Evolutionary conservation across 2,113 vertebrate species (phyloP).

Genomic region (Sorex araneus): DNA sequence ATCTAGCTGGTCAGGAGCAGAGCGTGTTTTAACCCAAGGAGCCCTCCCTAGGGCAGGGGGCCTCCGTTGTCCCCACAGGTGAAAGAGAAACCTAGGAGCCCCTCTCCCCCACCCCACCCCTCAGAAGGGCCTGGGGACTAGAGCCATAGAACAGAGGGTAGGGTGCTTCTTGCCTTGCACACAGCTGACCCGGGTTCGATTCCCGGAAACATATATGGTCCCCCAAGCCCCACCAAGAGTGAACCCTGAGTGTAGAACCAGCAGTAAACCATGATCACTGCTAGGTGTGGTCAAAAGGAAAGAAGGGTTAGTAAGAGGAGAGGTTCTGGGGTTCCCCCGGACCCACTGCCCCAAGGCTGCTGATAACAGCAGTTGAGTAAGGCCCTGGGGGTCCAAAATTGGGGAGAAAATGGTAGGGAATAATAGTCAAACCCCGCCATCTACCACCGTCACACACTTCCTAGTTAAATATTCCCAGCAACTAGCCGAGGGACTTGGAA

Average conservation of each 20-base stretch:
- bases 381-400: not conserved
- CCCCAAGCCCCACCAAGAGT: too few relatives aligned
- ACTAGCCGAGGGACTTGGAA: not conserved
- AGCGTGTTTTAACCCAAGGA: not conserved
- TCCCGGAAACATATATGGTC: too few relatives aligned
- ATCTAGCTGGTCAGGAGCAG: not conserved
- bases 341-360: not conserved
- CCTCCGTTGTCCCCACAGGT: not conserved
- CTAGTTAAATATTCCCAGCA: conserved; percentile 18
- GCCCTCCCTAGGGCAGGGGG: not conserved
- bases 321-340: not conserved
- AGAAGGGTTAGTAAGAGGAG: not conserved
- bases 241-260: too few relatives aligned
- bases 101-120: not conserved
- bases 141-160: too few relatives aligned
- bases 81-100: not conserved
- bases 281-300: too few relatives aligned
- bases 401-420: not conserved
- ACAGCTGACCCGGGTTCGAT: too few relatives aligned
- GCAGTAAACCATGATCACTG: too few relatives aligned
- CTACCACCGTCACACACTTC: not conserved
- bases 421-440: not conserved
- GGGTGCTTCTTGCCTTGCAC: too few relatives aligned
- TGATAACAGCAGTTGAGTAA: not conserved
- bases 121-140: too few relatives aligned